phyloP scores from a whole-genome alignment of 2,113 vertebrate species.

The Etheostoma spectabile region DNA sequence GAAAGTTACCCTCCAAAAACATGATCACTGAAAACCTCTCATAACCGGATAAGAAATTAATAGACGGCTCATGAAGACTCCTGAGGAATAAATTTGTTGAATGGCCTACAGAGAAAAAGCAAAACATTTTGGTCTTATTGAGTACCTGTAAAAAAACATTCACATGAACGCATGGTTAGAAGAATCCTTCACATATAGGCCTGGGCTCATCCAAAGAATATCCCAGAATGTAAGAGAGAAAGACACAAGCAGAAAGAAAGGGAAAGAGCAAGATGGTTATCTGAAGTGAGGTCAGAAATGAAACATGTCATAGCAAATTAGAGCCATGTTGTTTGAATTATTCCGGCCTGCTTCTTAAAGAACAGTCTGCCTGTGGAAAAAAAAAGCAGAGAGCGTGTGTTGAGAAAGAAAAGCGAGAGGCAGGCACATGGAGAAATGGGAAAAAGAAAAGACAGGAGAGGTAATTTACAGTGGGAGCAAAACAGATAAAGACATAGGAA shows the following conservation, averaged over 20 bases:
- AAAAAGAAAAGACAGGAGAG: slow-evolving; percentile 31
- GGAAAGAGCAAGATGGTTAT: slow-evolving; percentile 82
- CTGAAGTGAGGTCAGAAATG: slow-evolving; percentile 87
- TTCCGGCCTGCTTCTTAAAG: slow-evolving; percentile 75
- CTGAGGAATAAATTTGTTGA: slow-evolving; percentile 60
- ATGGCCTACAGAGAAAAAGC: slow-evolving; percentile 64
- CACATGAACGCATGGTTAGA: slow-evolving; percentile 53
- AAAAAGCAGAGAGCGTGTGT: slow-evolving; percentile 53
- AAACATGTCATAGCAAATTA: slow-evolving; percentile 89
- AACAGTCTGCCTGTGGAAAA: slow-evolving; percentile 49
- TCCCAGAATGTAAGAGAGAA: slow-evolving; percentile 51
- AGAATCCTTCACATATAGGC: slow-evolving; percentile 53
- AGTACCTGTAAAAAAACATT: slow-evolving; percentile 64
- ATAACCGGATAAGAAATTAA: slow-evolving; percentile 52
- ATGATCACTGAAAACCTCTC: slow-evolving; percentile 26
- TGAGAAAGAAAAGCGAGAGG: slow-evolving; percentile 46
- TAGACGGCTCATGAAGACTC: slow-evolving; percentile 26
- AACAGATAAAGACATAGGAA: slow-evolving; percentile 57
- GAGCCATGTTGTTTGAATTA: slow-evolving; percentile 87
- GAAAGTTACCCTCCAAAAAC: slow-evolving; percentile 26
- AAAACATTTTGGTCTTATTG: slow-evolving; percentile 71
- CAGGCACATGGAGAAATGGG: slow-evolving; percentile 18
- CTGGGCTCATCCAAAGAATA: slow-evolving; percentile 62
- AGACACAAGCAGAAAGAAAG: slow-evolving; percentile 53
- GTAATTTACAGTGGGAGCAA: slow-evolving; percentile 60